Evolutionary conservation across 2,888 invertebrate species (phyloP).

Genomic region (Agrilus mali): DNA sequence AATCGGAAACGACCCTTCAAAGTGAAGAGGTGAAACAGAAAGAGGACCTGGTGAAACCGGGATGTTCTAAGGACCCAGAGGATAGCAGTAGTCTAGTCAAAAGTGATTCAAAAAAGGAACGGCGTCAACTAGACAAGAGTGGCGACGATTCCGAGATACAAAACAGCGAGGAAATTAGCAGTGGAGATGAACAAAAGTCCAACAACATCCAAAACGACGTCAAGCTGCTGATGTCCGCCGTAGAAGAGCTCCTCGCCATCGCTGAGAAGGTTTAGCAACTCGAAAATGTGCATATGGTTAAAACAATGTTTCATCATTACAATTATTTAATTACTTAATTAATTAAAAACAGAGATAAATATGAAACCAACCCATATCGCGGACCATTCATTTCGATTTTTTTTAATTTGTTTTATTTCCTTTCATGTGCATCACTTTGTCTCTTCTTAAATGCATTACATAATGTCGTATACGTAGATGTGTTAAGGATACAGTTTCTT

Average conservation of each 20-base stretch:
- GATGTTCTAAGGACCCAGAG: slow-evolving; percentile 8
- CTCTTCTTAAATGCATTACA: too few species aligned
- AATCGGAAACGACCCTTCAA: not conserved
- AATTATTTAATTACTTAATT: too few species aligned
- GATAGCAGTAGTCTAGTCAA: slow-evolving; percentile 10
- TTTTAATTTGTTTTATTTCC: too few species aligned
- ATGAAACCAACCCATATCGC: too few species aligned
- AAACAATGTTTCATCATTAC: too few species aligned
- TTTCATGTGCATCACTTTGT: too few species aligned
- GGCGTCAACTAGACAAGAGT: too few species aligned
- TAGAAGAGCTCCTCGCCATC: slow-evolving; percentile 30
- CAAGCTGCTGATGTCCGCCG: slow-evolving; percentile 26
- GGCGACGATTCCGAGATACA: slow-evolving; percentile 24
- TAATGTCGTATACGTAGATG: too few species aligned
- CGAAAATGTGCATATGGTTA: too few species aligned
- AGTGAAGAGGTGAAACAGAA: slow-evolving; percentile 9
- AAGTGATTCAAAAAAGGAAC: slow-evolving; percentile 16
- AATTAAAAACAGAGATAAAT: too few species aligned
- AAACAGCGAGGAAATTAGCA: slow-evolving; percentile 23
- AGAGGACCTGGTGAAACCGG: slow-evolving; percentile 6
- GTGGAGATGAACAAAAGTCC: slow-evolving; percentile 19
- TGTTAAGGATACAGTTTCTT: too few species aligned
- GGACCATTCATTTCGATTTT: too few species aligned
- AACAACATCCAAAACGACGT: slow-evolving; percentile 18
- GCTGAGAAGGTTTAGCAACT: slow-evolving; percentile 22